Conservation (phyloP, 2,888 invertebrate species). For the Muschampia plurimacula region DNA sequence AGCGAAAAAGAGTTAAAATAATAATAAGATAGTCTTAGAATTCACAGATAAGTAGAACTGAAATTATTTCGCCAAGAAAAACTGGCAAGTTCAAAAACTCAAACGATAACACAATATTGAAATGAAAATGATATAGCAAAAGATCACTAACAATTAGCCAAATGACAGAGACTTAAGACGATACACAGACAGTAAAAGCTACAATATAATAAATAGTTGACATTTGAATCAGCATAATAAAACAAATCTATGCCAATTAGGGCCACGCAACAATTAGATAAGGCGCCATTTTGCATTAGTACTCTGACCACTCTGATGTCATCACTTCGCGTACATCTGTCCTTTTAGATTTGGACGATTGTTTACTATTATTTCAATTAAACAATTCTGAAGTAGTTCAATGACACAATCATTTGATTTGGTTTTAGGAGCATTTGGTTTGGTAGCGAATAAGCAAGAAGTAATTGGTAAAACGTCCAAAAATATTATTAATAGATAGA, state of each 20-base stretch:
- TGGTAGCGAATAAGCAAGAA: too few relatives aligned
- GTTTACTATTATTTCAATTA: not conserved
- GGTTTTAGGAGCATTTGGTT: not conserved
- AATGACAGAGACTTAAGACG: not conserved
- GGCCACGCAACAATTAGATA: constrained; percentile 46
- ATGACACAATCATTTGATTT: not conserved
- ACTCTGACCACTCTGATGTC: constrained; percentile 20
- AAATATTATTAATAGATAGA: too few relatives aligned
- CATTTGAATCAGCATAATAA: constrained; percentile 24
- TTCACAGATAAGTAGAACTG: too few relatives aligned
- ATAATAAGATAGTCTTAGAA: too few relatives aligned
- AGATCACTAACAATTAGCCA: not conserved
- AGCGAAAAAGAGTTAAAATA: too few relatives aligned
- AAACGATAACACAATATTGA: not conserved
- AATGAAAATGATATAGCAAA: too few relatives aligned
- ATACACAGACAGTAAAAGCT: not conserved
- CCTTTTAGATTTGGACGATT: not conserved
- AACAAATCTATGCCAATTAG: constrained; percentile 58
- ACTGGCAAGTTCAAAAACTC: not conserved
- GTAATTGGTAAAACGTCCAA: too few relatives aligned
- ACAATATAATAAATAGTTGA: constrained; percentile 12
- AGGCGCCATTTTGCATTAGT: constrained; percentile 27
- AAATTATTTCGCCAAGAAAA: too few relatives aligned
- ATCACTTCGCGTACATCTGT: constrained; percentile 25
- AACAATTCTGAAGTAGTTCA: not conserved